Base-by-base conservation (phyloP, 2,888 invertebrate genomes). In the Ramazzottius varieornatus region DNA sequence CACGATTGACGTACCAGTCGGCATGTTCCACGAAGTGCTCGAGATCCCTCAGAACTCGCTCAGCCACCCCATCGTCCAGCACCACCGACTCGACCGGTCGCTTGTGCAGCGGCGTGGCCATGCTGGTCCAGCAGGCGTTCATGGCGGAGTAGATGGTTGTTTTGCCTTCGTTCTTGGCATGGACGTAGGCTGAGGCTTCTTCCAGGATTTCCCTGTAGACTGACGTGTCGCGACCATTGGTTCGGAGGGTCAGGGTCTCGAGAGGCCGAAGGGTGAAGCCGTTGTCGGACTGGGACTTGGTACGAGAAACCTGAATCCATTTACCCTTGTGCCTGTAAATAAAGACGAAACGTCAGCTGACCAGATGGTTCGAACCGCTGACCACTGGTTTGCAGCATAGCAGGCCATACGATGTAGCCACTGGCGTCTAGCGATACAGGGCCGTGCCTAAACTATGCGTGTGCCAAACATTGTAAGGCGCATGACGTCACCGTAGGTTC, bases 61-160 rank as follows among this genome's bases (percentile, higher is more conserved):
- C 54, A 24, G 54, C 54, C 4, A 54, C 29, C 16, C 54, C 54
- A 4, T 29, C 16, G 29, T 54, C 54, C 20, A 54, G 54, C 16
- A 54, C 29, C 16, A 54, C 54, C n/a, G 54, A 54, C n/a, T 16
- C 20, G 4, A 54, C n/a, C 16, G 54, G 54, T 4, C 54, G 54
- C 24, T 54, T 54, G 24, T 54, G 54, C 54, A 54, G 54, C 54
- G 54, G 54, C n/a, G 54, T 54, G 54, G 54, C 8, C 4, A 54
- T 4, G 54, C 16, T 54, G 54, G 54, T 8, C 54, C 54, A 54
- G 54, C 54, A 54, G 54, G 16, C 54, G 54, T 16, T 29, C 54
- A 29, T 24, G n/a, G 54, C 54, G 54, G 4, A 54, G 54, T n/a
- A 54, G n/a, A 54, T 29, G 13, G 54, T 54, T 8, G 29, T 54